Conservation (phyloP, 2,113 vertebrate genomes). For the Pluvialis apricaria region DNA sequence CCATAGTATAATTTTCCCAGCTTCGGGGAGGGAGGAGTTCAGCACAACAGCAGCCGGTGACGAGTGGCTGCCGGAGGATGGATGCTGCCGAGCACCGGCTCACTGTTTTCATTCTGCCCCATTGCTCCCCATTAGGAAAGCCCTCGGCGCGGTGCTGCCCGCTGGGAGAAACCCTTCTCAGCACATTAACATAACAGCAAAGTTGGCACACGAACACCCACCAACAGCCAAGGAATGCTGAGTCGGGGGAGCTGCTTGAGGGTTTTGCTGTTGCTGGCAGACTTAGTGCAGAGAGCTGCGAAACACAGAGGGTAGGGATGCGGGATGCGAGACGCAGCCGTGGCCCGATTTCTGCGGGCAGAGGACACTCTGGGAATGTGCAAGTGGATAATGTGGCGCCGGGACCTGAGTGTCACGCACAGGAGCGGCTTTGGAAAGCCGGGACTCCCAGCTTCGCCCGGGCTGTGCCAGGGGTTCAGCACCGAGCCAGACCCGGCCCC, state of each 20-base stretch:
- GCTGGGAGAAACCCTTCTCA: neutral
- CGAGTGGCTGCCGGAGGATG: neutral
- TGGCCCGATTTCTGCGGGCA: neutral
- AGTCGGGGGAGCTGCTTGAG: neutral
- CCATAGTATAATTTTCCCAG: fast-evolving
- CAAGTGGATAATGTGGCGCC: fast-evolving
- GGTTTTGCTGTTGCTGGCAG: neutral
- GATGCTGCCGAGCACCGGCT: neutral
- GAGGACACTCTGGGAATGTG: fast-evolving
- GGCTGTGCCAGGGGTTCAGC: neutral
- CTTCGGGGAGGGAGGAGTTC: too few relatives aligned
- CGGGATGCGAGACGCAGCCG: too few relatives aligned
- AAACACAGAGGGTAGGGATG: neutral
- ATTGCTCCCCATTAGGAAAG: neutral
- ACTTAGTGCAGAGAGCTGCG: neutral
- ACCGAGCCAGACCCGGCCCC: neutral
- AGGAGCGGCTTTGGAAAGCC: neutral
- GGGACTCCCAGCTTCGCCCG: neutral
- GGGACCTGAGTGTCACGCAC: neutral
- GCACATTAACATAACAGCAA: neutral
- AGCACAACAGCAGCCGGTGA: neutral
- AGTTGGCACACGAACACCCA: neutral
- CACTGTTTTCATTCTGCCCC: neutral
- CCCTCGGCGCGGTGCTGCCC: neutral
- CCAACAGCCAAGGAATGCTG: neutral